Percentiles rank a stretch among this genome's conserved stretches.
Conservation (phyloP, 2,113 vertebrate genomes). For the Cheirogaleus medius region DNA sequence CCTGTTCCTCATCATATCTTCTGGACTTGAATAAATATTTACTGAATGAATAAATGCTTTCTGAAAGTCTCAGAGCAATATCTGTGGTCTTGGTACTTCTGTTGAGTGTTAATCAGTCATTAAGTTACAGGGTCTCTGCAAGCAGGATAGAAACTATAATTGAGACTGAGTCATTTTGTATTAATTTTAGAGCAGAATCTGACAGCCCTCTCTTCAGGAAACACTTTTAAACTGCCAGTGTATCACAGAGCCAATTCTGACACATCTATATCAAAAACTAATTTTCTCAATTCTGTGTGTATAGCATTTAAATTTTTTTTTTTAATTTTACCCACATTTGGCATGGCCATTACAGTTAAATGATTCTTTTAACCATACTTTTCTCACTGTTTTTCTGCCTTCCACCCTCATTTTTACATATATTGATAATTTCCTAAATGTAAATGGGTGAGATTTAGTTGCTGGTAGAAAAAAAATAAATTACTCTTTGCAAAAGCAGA, state of each 20-base stretch:
- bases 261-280: neutral
- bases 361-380: neutral
- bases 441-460: slow-evolving; percentile 1
- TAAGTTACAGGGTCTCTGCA: neutral
- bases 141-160: neutral
- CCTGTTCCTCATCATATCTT: neutral
- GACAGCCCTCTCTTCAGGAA: neutral
- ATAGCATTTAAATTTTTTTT: neutral
- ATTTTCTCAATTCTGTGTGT: neutral
- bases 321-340: neutral
- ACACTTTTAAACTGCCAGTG: neutral
- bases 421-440: slow-evolving; percentile 19
- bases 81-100: neutral
- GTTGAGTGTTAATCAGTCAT: neutral
- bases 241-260: neutral
- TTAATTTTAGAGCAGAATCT: slow-evolving; percentile 2
- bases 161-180: neutral
- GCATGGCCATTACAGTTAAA: neutral
- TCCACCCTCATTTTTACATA: neutral
- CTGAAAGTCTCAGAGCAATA: neutral
- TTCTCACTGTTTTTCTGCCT: neutral
- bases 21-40: neutral
- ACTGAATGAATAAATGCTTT: neutral
- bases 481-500: neutral
- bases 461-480: neutral